Evolutionary conservation across 2,113 vertebrate species (phyloP).

Genomic region (Nettapus auritus): DNA sequence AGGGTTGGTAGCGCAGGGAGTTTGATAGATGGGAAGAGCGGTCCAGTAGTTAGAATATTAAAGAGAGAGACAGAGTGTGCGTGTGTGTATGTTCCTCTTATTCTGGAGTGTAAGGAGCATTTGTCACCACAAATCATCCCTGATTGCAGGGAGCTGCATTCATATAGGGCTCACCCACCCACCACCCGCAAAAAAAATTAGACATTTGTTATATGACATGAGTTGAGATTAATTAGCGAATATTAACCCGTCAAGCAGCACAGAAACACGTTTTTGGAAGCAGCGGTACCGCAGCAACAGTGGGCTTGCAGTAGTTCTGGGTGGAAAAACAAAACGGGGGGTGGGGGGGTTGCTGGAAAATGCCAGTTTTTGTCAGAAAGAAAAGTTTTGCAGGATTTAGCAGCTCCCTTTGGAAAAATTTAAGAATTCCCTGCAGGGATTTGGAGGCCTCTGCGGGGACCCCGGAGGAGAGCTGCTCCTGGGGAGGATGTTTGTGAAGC

Average conservation of each 20-base stretch:
- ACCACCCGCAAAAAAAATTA: slow-evolving; percentile 77
- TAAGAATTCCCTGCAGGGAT: background rate
- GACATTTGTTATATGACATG: slow-evolving; percentile 84
- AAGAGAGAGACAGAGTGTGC: slow-evolving; percentile 70
- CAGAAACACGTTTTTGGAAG: slow-evolving; percentile 68
- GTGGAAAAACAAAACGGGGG: slow-evolving; percentile 15
- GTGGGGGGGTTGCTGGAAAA: background rate
- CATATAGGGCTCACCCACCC: slow-evolving; percentile 79
- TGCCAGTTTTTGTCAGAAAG: background rate
- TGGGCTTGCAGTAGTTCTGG: slow-evolving; percentile 17
- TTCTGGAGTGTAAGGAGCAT: slow-evolving; percentile 76
- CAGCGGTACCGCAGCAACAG: slow-evolving; percentile 15
- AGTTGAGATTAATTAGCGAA: slow-evolving; percentile 83
- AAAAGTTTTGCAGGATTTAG: background rate
- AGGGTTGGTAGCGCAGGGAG: slow-evolving; percentile 47
- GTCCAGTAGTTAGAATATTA: slow-evolving; percentile 50
- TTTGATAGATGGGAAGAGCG: slow-evolving; percentile 63
- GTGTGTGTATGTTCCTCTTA: slow-evolving; percentile 60
- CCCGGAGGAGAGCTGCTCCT: rapidly evolving
- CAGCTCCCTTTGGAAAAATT: background rate
- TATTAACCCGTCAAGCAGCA: slow-evolving; percentile 79
- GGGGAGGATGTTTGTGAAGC: background rate
- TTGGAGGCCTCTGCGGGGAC: background rate
- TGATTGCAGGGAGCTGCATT: slow-evolving; percentile 78
- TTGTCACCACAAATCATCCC: slow-evolving; percentile 81